Conservation (phyloP, 2,888 invertebrate genomes). For the Dysmachus trigonus region DNA sequence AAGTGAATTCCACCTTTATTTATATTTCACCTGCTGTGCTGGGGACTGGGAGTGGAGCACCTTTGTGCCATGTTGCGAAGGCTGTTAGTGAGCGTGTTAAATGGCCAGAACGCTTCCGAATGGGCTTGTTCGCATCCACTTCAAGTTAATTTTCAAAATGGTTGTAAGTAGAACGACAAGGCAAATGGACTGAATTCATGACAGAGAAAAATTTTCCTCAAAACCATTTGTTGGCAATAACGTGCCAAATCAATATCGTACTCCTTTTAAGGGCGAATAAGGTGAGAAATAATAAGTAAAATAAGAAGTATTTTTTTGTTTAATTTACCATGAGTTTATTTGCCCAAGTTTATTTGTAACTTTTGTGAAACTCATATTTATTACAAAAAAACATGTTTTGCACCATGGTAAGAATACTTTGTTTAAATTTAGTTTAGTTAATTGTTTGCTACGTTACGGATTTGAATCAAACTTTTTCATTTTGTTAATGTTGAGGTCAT, state of each 20-base stretch:
- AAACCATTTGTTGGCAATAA: neutral
- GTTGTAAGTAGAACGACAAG: neutral
- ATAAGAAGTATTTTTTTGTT: no score
- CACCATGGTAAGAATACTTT: no score
- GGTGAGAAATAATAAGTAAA: neutral
- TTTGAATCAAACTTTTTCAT: no score
- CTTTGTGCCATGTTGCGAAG: neutral
- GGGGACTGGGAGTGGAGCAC: neutral
- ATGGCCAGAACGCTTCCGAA: neutral
- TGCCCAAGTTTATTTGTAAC: no score
- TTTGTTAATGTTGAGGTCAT: no score
- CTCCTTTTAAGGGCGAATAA: neutral
- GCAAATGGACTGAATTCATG: neutral
- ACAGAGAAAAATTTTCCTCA: neutral
- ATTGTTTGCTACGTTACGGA: no score
- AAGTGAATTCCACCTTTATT: slow-evolving; percentile 2
- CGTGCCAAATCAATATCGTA: neutral
- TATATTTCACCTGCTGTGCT: slow-evolving; percentile 38
- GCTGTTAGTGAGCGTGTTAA: neutral
- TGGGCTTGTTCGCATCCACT: neutral
- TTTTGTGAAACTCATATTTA: no score
- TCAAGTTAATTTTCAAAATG: neutral
- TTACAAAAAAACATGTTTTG: no score
- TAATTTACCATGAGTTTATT: neutral
- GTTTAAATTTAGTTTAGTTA: no score